These are phyloP conservation scores for Cyanistes caeruleus DNA, from an alignment of 2,113 vertebrate genomes.

Conservation along the genomic window DNA sequence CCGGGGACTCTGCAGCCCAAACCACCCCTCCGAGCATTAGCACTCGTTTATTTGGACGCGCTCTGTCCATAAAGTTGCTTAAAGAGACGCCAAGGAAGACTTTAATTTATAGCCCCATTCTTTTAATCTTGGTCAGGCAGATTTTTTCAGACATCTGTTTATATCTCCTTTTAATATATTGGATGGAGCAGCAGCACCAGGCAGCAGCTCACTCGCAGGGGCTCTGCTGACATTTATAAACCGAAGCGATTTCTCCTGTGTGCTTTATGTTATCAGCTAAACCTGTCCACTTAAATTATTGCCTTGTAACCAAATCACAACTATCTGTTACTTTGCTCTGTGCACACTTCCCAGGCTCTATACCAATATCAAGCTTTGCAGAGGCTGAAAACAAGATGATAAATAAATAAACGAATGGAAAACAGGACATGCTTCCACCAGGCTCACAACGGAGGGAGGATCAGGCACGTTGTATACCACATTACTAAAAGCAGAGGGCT, in stretches of 20 bases:
- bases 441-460: constrained; percentile 12
- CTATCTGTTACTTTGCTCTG: constrained; percentile 69
- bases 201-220: constrained; percentile 66
- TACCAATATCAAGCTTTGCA: constrained; percentile 63
- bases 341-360: constrained; percentile 57
- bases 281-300: constrained; percentile 78
- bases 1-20: not conserved
- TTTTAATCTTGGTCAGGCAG: constrained; percentile 76
- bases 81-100: not conserved
- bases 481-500: not conserved
- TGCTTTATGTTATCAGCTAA: constrained; percentile 79
- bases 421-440: constrained; percentile 35
- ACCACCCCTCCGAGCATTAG: rapidly evolving
- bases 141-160: constrained; percentile 69
- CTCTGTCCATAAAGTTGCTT: not conserved
- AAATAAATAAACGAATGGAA: constrained; percentile 76
- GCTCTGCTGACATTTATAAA: constrained; percentile 77
- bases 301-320: constrained; percentile 76
- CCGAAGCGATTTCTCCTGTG: constrained; percentile 66
- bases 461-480: not conserved
- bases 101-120: constrained; percentile 71
- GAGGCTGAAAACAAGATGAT: constrained; percentile 63
- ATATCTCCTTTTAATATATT: constrained; percentile 70
- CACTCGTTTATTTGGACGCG: rapidly evolving
- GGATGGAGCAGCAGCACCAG: constrained; percentile 56